Conservation (phyloP, 2,797 vertebrate species). For the Myiotriccus ornatus region DNA sequence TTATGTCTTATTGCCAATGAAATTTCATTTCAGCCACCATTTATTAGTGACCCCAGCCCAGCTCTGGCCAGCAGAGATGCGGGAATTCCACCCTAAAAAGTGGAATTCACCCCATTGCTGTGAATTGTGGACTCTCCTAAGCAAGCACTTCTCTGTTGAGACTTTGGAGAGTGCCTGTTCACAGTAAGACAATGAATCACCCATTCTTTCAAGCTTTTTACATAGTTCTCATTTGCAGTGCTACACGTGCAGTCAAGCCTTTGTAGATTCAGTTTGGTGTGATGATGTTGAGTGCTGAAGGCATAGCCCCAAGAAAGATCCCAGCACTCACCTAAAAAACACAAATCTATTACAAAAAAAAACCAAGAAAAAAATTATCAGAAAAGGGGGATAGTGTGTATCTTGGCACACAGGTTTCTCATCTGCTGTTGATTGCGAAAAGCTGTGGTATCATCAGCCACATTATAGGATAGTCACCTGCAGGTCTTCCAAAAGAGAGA, state of each 20-base stretch:
- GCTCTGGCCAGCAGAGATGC: not conserved
- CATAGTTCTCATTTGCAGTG: not conserved
- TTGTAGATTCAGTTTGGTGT: not conserved
- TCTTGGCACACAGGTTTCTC: not conserved
- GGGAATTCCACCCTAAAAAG: not conserved
- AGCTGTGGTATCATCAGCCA: not conserved
- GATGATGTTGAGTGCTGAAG: not conserved
- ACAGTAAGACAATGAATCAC: not conserved
- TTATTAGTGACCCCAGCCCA: not conserved
- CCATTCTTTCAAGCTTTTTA: not conserved
- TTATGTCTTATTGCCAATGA: not conserved
- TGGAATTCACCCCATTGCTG: not conserved
- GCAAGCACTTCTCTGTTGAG: not conserved
- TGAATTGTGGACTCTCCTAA: not conserved
- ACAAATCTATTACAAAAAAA: not conserved
- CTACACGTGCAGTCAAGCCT: rapidly evolving
- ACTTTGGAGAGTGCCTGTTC: not conserved
- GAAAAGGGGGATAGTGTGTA: not conserved
- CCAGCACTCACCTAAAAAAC: not conserved
- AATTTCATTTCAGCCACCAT: not conserved
- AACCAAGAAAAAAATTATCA: not conserved
- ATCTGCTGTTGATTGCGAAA: not conserved
- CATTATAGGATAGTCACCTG: slow-evolving; percentile 1
- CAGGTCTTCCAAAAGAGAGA: not conserved
- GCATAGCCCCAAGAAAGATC: not conserved